A percentile compares a stretch with the other conserved stretches of the same genome.
These are phyloP conservation scores for Larimichthys crocea DNA, from an alignment of 2,113 vertebrate genomes.

Conservation along the genomic window DNA sequence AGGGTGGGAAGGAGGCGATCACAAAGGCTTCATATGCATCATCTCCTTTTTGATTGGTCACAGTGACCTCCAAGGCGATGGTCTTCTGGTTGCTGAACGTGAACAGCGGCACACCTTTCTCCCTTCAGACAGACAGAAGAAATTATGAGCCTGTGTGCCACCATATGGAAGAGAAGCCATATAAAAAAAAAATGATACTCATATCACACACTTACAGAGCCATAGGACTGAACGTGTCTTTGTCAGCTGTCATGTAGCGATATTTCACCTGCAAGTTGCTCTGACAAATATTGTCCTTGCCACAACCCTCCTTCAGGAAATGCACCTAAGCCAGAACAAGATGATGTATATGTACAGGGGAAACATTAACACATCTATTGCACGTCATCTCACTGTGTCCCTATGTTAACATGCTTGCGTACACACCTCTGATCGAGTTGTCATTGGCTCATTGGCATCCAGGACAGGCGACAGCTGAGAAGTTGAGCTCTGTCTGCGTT, in stretches of 20 bases:
- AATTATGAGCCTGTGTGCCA: background rate
- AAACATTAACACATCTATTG: background rate
- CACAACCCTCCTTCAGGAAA: constrained; percentile 95
- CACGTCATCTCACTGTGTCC: background rate
- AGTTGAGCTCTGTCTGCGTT: constrained; percentile 81
- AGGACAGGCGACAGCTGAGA: constrained; percentile 87
- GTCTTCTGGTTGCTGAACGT: constrained; percentile 91
- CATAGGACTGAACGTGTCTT: constrained; percentile 85
- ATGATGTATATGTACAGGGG: background rate
- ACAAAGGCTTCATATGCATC: constrained; percentile 93
- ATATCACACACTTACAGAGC: constrained; percentile 82
- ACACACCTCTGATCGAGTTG: constrained; percentile 81
- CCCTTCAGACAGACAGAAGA: constrained; percentile 75
- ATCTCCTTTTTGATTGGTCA: constrained; percentile 90
- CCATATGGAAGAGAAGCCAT: background rate
- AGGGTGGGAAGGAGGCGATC: constrained; percentile 83
- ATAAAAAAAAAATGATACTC: background rate
- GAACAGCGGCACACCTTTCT: constrained; percentile 85
- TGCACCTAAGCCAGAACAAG: constrained; percentile 82
- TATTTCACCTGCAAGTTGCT: constrained; percentile 91
- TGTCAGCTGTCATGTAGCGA: constrained; percentile 83
- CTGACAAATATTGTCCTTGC: constrained; percentile 88
- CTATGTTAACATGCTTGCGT: no score
- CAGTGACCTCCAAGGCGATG: constrained; percentile 91
- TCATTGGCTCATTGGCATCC: constrained; percentile 81